These are phyloP conservation scores for Montipora capricornis DNA, from an alignment of 64 coral and sea anemone genomes.

Conservation along the genomic window DNA sequence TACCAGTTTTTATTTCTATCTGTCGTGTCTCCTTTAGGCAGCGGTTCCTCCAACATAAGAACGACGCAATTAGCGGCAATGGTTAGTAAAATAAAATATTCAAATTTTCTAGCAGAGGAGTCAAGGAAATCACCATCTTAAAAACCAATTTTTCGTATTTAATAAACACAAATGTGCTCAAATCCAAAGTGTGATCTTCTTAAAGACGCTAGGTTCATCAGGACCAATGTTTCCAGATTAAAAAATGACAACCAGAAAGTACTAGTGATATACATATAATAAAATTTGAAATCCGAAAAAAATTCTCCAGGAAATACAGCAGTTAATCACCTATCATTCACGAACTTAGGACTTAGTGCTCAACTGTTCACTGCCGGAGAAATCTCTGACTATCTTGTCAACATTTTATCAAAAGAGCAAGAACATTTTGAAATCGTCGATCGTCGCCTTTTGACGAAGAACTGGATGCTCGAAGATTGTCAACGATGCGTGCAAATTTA, in stretches of 20 bases:
- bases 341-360: background rate
- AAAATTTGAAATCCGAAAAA: background rate
- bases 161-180: slow-evolving; percentile 16
- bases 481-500: too few species aligned
- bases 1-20: slow-evolving; percentile 94
- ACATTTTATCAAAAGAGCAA: background rate
- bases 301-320: background rate
- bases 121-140: slow-evolving; percentile 81
- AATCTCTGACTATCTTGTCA: slow-evolving; percentile 27
- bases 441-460: too few species aligned
- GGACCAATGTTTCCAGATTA: background rate
- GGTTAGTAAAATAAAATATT: slow-evolving; percentile 97
- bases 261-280: background rate
- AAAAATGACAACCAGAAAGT: background rate
- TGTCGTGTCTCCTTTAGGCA: slow-evolving; percentile 87
- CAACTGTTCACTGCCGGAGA: background rate
- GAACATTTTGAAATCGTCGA: background rate
- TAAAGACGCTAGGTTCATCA: too few species aligned
- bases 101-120: slow-evolving; percentile 83
- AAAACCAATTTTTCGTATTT: slow-evolving; percentile 46
- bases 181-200: slow-evolving; percentile 35
- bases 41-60: slow-evolving; percentile 86
- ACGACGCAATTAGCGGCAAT: slow-evolving; percentile 98
- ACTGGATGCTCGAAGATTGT: too few species aligned
- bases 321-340: slow-evolving; percentile 1